Conservation (phyloP, 2,797 vertebrate species). For the Todus mexicanus region DNA sequence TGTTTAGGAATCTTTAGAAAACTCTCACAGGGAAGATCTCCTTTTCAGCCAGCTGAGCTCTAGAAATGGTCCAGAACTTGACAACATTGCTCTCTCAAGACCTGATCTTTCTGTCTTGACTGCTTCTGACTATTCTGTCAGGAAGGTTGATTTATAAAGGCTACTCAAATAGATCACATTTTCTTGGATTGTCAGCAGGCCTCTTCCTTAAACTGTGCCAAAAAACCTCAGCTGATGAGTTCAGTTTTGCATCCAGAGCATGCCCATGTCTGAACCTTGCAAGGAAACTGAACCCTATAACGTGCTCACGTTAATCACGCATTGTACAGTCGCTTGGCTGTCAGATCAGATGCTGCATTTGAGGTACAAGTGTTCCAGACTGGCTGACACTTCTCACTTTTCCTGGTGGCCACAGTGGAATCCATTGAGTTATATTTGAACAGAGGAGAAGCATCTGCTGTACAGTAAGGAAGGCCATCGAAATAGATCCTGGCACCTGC, state of each 20-base stretch:
- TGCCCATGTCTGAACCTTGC: background rate
- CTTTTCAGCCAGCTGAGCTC: background rate
- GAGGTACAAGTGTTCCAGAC: conserved; percentile 13
- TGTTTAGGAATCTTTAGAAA: background rate
- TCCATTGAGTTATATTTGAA: conserved; percentile 6
- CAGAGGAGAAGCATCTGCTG: background rate
- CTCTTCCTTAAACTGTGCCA: conserved; percentile 41
- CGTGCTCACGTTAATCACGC: background rate
- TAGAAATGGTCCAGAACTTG: background rate
- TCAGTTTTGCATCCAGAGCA: conserved; percentile 39
- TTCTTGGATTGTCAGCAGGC: conserved; percentile 46
- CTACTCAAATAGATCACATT: conserved; percentile 18
- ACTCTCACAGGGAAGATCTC: background rate
- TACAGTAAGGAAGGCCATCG: background rate
- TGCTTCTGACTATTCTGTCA: background rate
- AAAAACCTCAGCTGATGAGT: conserved; percentile 19
- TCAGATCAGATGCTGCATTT: background rate
- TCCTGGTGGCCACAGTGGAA: background rate
- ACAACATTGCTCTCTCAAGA: background rate
- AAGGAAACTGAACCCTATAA: conserved; percentile 9
- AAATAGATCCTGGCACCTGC: background rate
- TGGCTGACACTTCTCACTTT: background rate
- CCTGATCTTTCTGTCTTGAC: background rate
- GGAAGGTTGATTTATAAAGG: conserved; percentile 20
- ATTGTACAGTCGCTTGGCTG: conserved; percentile 5